Evolutionary conservation across 2,888 invertebrate genomes (phyloP), one percentile per base, ranked within the genome.

Genomic region (Pseudococcus viburni): DNA sequence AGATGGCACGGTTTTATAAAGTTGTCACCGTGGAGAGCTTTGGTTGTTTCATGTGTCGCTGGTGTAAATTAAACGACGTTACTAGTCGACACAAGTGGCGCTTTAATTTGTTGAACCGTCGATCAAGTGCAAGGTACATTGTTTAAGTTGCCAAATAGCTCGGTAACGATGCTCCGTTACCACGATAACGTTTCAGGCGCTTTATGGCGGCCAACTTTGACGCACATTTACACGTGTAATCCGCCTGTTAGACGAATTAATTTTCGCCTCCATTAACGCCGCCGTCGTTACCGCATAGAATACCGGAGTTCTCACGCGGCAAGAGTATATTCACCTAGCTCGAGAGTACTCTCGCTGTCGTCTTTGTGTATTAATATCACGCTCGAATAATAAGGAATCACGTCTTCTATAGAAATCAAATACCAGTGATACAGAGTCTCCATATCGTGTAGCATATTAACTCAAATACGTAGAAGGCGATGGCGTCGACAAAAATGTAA

Each of bases 31-130:
- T 5, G 7, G 7, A 59, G 64, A 22, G 22, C 64, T 64, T 19
- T 64, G 19, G 64, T 64, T 22, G 64, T 64, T 19, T 64, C 64
- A 22, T 15, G 64, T 22, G 64, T 64, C 64, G 12, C 22, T 64
- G 3, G 64, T 64, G 64, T 64, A 64, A 64, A 64, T 64, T 64
- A 64, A 19, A 19, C 22, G 12, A 15, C 12, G 22, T 3, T 8
- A 22, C 22, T 7, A 22, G 22, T 22, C 19, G 64, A 15, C 64
- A n/a, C 1, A 64, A 64, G 64, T 64, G 22, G 64, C 22, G 22
- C 6, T 64, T 64, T 64, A 64, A 64, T 64, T 64, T 64, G 64
- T 64, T 64, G 64, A 64, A 64, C 64, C 64, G 64, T 64, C 64
- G 64, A 64, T 64, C 64, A 64, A 64, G 12, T 64, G 19, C 64